A percentile compares a stretch with the other conserved stretches of the same genome.
Evolutionary conservation across 2,888 invertebrate genomes (phyloP).

Genomic region (Andrena flavipes): DNA sequence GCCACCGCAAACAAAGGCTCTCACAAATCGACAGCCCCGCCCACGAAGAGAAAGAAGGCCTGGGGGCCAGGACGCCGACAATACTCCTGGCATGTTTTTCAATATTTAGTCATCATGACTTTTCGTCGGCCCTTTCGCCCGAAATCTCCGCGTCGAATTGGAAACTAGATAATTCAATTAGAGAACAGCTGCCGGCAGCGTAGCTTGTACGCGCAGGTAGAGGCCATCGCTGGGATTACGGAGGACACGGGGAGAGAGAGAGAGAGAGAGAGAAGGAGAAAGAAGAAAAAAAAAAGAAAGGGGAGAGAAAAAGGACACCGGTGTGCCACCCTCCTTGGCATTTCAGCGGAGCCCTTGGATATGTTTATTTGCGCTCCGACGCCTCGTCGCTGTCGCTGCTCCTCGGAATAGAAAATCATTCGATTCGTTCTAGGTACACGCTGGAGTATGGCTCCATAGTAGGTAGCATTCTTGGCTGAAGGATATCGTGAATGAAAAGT

Average conservation of each 20-base stretch:
- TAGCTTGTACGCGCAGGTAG: slow-evolving; percentile 68
- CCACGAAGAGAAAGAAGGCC: slow-evolving; percentile 69
- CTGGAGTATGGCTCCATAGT: no score
- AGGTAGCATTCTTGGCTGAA: no score
- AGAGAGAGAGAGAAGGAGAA: background rate
- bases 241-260: slow-evolving; percentile 39
- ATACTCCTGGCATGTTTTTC: slow-evolving; percentile 83
- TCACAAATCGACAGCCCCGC: slow-evolving; percentile 75
- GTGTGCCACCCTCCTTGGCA: slow-evolving; percentile 68
- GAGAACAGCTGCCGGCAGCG: slow-evolving; percentile 80
- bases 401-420: background rate
- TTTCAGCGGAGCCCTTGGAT: slow-evolving; percentile 62
- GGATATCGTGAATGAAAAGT: no score
- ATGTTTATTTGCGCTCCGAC: slow-evolving; percentile 72
- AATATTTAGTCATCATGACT: slow-evolving; percentile 85
- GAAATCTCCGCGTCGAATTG: slow-evolving; percentile 84
- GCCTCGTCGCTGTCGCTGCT: no score
- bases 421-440: background rate
- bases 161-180: slow-evolving; percentile 85
- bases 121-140: slow-evolving; percentile 81
- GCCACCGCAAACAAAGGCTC: slow-evolving; percentile 74
- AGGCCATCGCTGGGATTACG: slow-evolving; percentile 59
- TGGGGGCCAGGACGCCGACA: slow-evolving; percentile 76
- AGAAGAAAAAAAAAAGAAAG: background rate
- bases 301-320: slow-evolving; percentile 36